Evolutionary conservation across 2,888 invertebrate species (phyloP).

Genomic region (Pogonocherus hispidulus): DNA sequence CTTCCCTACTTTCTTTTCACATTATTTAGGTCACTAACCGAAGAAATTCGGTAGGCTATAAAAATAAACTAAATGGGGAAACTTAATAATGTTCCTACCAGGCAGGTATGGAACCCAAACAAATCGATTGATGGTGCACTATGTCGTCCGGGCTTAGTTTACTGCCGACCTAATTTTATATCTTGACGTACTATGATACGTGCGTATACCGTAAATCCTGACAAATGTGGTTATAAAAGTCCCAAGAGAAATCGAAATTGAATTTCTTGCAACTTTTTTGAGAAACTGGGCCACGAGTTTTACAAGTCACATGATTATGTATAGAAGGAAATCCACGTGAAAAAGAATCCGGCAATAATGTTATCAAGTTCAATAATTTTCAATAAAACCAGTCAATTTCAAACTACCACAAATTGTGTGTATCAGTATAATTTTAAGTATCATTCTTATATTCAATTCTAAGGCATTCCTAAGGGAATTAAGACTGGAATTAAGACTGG

Average conservation of each 20-base stretch:
- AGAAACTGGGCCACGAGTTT: background rate
- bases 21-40: background rate
- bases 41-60: background rate
- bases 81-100: conserved; percentile 19
- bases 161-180: conserved; percentile 24
- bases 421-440: too few species aligned
- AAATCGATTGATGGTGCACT: conserved; percentile 18
- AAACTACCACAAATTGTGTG: too few species aligned
- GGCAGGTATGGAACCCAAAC: conserved; percentile 24
- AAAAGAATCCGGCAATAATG: too few species aligned
- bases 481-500: too few species aligned
- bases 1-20: background rate
- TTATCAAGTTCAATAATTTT: too few species aligned
- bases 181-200: background rate
- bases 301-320: too few species aligned
- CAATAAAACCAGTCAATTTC: too few species aligned
- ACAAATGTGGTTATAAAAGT: conserved; percentile 8
- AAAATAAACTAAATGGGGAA: conserved; percentile 19
- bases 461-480: too few species aligned
- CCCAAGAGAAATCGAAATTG: conserved; percentile 4
- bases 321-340: too few species aligned
- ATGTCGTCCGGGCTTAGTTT: conserved; percentile 7
- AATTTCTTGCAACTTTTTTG: background rate
- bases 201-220: conserved; percentile 8
- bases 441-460: too few species aligned